phyloP scores from a whole-genome alignment of 1,140 invertebrate genomes.

The Drosophila leontia region DNA sequence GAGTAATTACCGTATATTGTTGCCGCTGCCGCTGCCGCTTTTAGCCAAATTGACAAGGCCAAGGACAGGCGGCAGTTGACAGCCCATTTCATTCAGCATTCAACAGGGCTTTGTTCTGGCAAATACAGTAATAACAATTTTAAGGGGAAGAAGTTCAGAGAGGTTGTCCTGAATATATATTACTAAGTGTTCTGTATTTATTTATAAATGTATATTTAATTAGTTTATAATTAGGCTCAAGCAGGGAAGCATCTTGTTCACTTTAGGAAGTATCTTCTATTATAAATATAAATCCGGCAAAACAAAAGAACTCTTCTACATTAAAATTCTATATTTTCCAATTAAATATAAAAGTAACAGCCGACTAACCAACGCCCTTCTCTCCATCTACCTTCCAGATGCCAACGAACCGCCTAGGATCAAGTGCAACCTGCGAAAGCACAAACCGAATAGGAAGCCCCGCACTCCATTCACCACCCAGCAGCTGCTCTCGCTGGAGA shows the following conservation, averaged over 20 bases:
- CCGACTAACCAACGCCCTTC: conserved; percentile 25
- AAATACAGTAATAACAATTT: conserved; percentile 15
- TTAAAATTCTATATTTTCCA: neutral
- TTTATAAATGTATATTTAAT: no score
- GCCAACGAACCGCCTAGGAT: conserved; percentile 90
- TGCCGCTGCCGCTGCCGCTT: conserved; percentile 50
- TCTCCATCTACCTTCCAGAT: conserved; percentile 60
- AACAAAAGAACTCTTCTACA: neutral
- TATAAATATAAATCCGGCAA: neutral
- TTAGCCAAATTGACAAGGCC: conserved; percentile 73
- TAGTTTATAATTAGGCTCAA: no score
- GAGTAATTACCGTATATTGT: conserved; percentile 80
- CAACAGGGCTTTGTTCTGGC: conserved; percentile 17
- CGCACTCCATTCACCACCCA: conserved; percentile 98
- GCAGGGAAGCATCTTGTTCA: neutral
- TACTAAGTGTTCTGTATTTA: neutral
- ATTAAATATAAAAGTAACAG: neutral
- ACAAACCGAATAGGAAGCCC: conserved; percentile 97
- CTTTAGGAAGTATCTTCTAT: neutral
- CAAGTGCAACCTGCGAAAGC: conserved; percentile 96
- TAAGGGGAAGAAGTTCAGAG: neutral
- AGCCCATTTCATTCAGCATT: conserved; percentile 63
- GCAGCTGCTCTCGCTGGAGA: conserved; percentile 96
- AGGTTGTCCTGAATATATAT: neutral
- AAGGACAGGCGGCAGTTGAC: conserved; percentile 66